A percentile compares a stretch with the other conserved stretches of the same genome.
These are phyloP conservation scores for Matsumurasca onukii DNA, from an alignment of 1,140 invertebrate genomes.

Conservation along the genomic window DNA sequence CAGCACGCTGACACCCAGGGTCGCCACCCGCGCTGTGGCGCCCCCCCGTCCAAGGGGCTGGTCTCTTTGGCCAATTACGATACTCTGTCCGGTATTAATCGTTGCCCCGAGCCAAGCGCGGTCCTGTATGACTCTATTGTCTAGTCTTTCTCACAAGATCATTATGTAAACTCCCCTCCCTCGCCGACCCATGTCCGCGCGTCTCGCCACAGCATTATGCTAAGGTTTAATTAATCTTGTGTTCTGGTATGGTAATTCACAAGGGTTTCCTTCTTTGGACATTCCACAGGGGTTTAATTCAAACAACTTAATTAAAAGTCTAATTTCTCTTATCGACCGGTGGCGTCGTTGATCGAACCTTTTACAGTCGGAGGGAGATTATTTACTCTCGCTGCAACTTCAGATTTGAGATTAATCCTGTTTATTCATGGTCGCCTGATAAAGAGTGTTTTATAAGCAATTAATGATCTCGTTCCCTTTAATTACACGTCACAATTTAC, in stretches of 20 bases:
- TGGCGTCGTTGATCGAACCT: too few relatives aligned
- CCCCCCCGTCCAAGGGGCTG: too few relatives aligned
- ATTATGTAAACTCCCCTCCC: too few relatives aligned
- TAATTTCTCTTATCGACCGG: constrained; percentile 9
- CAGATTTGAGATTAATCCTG: too few relatives aligned
- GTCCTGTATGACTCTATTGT: constrained; percentile 23
- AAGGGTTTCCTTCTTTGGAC: constrained; percentile 13
- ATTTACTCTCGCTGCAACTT: too few relatives aligned
- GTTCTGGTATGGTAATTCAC: not conserved
- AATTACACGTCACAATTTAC: too few relatives aligned
- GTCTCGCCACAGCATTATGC: not conserved
- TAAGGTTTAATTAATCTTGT: constrained; percentile 17
- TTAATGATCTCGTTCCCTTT: too few relatives aligned
- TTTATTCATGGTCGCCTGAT: too few relatives aligned
- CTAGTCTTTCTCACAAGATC: constrained; percentile 3
- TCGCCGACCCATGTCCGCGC: not conserved
- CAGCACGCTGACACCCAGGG: too few relatives aligned
- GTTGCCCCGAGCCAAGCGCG: constrained; percentile 4
- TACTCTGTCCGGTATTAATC: constrained; percentile 19
- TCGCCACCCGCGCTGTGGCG: too few relatives aligned
- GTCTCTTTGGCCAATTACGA: constrained; percentile 5
- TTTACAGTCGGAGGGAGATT: too few relatives aligned
- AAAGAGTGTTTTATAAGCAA: too few relatives aligned
- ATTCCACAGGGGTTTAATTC: constrained; percentile 10
- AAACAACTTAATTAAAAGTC: constrained; percentile 9